Evolutionary conservation across 2,888 invertebrate species (phyloP).

Genomic region (Steromphala cineraria): DNA sequence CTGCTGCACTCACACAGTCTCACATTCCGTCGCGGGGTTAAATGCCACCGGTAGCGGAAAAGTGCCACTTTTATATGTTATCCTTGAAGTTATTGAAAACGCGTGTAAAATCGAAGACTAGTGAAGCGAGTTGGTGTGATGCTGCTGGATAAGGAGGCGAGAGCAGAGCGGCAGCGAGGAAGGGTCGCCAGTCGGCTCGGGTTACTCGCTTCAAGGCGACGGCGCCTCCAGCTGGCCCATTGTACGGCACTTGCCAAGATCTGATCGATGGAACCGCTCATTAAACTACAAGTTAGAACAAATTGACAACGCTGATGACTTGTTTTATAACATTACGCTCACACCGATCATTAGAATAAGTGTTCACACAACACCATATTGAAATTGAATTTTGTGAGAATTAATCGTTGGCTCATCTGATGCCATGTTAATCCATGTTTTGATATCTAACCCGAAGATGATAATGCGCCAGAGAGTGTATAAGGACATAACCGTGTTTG

Average conservation of each 20-base stretch:
- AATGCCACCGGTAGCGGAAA: too few relatives aligned
- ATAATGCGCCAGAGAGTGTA: too few relatives aligned
- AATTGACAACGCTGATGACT: neutral
- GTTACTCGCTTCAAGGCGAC: neutral
- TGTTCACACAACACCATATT: too few relatives aligned
- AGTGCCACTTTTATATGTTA: neutral
- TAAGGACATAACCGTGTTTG: too few relatives aligned
- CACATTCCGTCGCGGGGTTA: too few relatives aligned
- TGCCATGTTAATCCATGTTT: too few relatives aligned
- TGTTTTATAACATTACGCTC: neutral
- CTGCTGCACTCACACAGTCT: too few relatives aligned
- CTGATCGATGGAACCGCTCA: neutral
- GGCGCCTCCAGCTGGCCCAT: neutral
- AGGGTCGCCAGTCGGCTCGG: neutral
- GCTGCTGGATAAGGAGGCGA: too few relatives aligned
- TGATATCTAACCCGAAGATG: too few relatives aligned
- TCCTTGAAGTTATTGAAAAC: neutral
- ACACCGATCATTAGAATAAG: too few relatives aligned
- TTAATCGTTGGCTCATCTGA: too few relatives aligned
- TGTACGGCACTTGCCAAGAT: neutral
- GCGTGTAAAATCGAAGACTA: neutral
- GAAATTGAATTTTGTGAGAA: too few relatives aligned
- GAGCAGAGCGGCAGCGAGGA: neutral
- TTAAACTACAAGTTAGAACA: neutral
- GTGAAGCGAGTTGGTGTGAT: neutral